A percentile compares a stretch with the other conserved stretches of the same genome.
phyloP scores from a whole-genome alignment of 2,888 invertebrate species.

The Bombyx huttoni region DNA sequence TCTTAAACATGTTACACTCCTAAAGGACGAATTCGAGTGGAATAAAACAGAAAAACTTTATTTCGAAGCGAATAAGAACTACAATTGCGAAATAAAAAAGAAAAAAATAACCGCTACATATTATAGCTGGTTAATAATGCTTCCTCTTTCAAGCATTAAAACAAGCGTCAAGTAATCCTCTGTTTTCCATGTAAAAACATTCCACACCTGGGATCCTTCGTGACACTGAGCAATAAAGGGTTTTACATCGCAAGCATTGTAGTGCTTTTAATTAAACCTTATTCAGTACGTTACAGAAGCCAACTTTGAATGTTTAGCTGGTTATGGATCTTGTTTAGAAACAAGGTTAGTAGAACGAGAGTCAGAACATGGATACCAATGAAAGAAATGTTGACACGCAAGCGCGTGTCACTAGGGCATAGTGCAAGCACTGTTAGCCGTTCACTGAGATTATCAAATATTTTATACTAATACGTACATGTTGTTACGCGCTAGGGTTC shows the following conservation, averaged over 20 bases:
- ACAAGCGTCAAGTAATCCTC: constrained; percentile 47
- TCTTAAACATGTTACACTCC: constrained; percentile 8
- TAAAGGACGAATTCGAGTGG: constrained; percentile 3
- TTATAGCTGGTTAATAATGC: constrained; percentile 23
- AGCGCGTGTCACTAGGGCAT: constrained; percentile 33
- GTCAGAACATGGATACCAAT: constrained; percentile 47
- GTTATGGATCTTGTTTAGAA: constrained; percentile 15
- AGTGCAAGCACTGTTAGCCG: constrained; percentile 5
- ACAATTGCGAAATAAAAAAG: constrained; percentile 7
- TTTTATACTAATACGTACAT: not conserved
- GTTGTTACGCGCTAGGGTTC: too few species aligned
- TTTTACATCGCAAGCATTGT: constrained; percentile 19
- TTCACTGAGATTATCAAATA: not conserved
- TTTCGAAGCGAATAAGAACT: constrained; percentile 7
- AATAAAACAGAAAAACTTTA: constrained; percentile 8
- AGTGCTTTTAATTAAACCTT: constrained; percentile 13
- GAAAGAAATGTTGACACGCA: constrained; percentile 48
- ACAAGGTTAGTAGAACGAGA: constrained; percentile 57
- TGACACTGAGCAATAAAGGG: constrained; percentile 58
- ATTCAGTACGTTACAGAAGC: constrained; percentile 13
- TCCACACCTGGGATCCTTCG: constrained; percentile 63
- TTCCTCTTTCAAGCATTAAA: constrained; percentile 37
- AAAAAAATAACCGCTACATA: constrained; percentile 12
- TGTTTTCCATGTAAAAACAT: constrained; percentile 55
- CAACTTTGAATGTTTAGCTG: constrained; percentile 8